Conservation (phyloP, 2,888 invertebrate species). For the Achlya flavicornis region DNA sequence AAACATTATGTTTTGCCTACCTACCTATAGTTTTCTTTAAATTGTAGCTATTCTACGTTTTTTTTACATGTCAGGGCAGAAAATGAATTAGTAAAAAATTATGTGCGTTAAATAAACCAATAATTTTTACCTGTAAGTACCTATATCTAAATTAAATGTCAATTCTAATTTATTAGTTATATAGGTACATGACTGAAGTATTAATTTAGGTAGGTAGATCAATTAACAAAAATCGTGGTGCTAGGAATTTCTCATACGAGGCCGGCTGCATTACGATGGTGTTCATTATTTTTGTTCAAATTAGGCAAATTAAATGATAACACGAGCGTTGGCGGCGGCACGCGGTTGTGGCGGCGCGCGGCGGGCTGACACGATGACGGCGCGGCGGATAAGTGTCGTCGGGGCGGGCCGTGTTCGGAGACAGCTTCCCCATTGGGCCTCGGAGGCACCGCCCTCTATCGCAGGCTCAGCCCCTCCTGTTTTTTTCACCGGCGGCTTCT, state of each 20-base stretch:
- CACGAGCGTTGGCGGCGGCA: slow-evolving; percentile 77
- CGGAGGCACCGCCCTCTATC: slow-evolving; percentile 48
- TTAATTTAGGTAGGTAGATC: not conserved
- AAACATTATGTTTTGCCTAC: no score
- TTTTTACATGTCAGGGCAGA: no score
- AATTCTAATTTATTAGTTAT: not conserved
- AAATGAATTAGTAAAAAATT: no score
- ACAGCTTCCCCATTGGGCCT: slow-evolving; percentile 56
- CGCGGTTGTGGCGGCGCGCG: not conserved
- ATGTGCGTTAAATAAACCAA: no score
- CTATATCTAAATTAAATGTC: no score
- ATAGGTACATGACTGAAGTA: no score
- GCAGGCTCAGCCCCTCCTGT: slow-evolving; percentile 45
- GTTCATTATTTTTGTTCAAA: slow-evolving; percentile 77
- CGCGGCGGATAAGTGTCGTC: slow-evolving; percentile 26
- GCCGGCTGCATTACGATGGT: slow-evolving; percentile 59
- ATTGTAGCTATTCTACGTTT: no score
- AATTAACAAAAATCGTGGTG: slow-evolving; percentile 3
- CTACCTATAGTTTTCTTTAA: no score
- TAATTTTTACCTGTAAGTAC: no score
- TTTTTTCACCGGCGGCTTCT: slow-evolving; percentile 35
- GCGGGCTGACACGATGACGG: slow-evolving; percentile 15
- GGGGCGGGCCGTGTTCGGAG: slow-evolving; percentile 31
- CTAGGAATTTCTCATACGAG: slow-evolving; percentile 22
- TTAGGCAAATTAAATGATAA: slow-evolving; percentile 76